A percentile compares a stretch with the other conserved stretches of the same genome.
Evolutionary conservation across 2,113 vertebrate genomes (phyloP).

Genomic region (Bothrops jararaca): DNA sequence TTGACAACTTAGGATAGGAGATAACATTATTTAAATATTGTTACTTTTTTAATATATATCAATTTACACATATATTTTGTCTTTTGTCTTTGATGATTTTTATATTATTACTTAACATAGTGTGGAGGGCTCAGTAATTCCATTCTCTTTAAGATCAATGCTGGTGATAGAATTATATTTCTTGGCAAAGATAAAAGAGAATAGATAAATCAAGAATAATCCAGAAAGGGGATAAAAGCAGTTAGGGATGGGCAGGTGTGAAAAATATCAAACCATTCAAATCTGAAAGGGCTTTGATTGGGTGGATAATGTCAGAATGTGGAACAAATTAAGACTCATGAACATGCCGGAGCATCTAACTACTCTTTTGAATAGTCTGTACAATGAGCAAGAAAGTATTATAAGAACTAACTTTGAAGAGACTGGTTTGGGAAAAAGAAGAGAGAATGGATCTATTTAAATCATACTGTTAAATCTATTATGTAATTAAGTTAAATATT

Average conservation of each 20-base stretch:
- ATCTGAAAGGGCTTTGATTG: not conserved
- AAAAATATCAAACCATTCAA: not conserved
- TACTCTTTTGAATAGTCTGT: not conserved
- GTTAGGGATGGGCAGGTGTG: not conserved
- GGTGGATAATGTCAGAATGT: not conserved
- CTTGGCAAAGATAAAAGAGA: not conserved
- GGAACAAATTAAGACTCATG: not conserved
- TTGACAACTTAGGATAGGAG: not conserved
- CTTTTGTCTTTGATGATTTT: not conserved
- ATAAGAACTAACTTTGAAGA: not conserved
- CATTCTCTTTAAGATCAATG: not conserved
- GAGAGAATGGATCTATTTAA: not conserved
- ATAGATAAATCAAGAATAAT: not conserved
- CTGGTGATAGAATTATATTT: not conserved
- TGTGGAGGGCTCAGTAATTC: not conserved
- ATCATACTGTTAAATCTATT: not conserved
- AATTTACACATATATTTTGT: not conserved
- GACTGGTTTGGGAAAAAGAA: not conserved
- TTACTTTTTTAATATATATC: not conserved
- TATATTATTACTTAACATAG: not conserved
- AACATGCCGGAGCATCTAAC: not conserved
- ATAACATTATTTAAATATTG: not conserved
- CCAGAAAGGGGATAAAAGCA: not conserved
- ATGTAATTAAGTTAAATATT: not conserved
- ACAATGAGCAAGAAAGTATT: not conserved